Base-by-base conservation (phyloP, 2,113 vertebrate genomes). In the Melanerpes aurifrons region DNA sequence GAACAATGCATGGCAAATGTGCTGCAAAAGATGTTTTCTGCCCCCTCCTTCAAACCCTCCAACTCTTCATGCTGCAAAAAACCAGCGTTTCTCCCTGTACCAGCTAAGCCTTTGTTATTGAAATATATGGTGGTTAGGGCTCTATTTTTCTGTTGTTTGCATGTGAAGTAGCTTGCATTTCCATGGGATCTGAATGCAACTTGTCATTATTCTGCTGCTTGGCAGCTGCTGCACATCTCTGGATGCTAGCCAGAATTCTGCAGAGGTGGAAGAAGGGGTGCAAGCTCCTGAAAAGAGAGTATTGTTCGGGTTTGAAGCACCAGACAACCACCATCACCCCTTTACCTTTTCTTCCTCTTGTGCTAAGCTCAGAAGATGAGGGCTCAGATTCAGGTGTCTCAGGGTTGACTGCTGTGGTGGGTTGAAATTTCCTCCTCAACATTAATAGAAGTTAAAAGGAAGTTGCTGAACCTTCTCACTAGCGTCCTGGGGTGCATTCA, bases 81-180 rank as follows among this genome's bases (percentile, higher is more conserved):
- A 43, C 43, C 43, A 45, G 12, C 3, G 2, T 94, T 79, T 89
- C 67, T 81, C n/a, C 4, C 15, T 71, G 29, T 40, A 50, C 37
- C 71, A 59, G 81, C 74, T 87, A 87, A 40, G 22, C 22, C 47
- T 94, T 94, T 77, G 73, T 96, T 79, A 85, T 90, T 93, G 68
- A 90, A 86, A 91, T 77, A 57, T 9, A 9, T 74, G 40, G 47
- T 59, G 48, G 63, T 73, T 81, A 70, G 67, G 68, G 32, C 22
- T 90, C 12, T 79, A 8, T 85, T 82, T 92, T 86, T 62, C 70
- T 80, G 9, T 64, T 88, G 74, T 92, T 88, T 64, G 26, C 8
- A 2, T 43, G 29, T 83, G 87, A 79, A 88, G 19, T 47, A 73
- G 58, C 74, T 90, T 79, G 15, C 40, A 64, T 84, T 95, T 94